Percentiles rank a stretch among this genome's conserved stretches.
phyloP scores from a whole-genome alignment of 2,888 invertebrate genomes.

The Idaea straminata region DNA sequence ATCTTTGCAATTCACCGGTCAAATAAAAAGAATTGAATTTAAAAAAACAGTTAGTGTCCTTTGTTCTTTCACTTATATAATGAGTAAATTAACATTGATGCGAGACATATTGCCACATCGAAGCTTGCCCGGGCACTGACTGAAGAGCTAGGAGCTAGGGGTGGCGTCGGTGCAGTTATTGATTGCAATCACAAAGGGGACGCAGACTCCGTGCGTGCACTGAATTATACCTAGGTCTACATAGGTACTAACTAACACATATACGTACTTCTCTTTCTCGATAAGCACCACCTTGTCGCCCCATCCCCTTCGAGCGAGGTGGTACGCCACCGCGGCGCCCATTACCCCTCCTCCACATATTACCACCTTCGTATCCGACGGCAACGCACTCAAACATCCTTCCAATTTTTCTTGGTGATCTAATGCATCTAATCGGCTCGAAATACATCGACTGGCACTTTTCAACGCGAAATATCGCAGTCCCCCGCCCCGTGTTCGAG shows the following conservation, averaged over 20 bases:
- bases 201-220: background rate
- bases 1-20: background rate
- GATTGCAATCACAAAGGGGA: slow-evolving; percentile 7
- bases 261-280: slow-evolving; percentile 87
- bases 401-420: slow-evolving; percentile 58
- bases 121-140: slow-evolving; percentile 1
- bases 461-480: background rate
- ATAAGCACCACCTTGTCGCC: slow-evolving; percentile 89
- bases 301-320: slow-evolving; percentile 91
- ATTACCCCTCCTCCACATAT: slow-evolving; percentile 96
- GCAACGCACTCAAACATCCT: slow-evolving; percentile 55
- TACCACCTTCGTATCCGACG: slow-evolving; percentile 84
- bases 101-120: background rate
- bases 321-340: slow-evolving; percentile 95
- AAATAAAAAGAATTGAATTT: background rate
- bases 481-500: background rate
- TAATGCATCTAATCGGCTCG: slow-evolving; percentile 49
- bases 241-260: background rate
- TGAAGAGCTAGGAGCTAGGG: background rate
- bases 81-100: background rate
- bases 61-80: background rate
- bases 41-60: background rate
- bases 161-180: background rate
- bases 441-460: slow-evolving; percentile 32
- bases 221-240: background rate